phyloP scores from a whole-genome alignment of 2,113 vertebrate genomes.

The Rallus limicola region DNA sequence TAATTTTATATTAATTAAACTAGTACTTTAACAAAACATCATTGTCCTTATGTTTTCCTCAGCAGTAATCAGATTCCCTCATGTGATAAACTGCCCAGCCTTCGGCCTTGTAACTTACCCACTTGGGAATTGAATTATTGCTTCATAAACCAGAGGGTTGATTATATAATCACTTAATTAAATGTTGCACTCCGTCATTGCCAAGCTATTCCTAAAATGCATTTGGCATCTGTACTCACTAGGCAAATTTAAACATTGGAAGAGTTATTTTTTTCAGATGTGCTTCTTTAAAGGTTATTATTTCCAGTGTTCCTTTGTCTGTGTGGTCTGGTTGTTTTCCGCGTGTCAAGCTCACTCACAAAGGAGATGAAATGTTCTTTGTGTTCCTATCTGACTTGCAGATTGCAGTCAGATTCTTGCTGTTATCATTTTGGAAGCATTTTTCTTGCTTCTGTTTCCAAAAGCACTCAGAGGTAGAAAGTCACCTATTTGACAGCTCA shows the following conservation, averaged over 20 bases:
- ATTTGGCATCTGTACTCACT: slow-evolving; percentile 41
- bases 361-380: slow-evolving; percentile 47
- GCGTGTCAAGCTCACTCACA: slow-evolving; percentile 38
- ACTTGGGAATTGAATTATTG: slow-evolving; percentile 69
- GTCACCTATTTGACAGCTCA: not conserved
- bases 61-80: slow-evolving; percentile 56
- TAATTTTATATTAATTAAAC: slow-evolving; percentile 64
- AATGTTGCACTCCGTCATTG: slow-evolving; percentile 69
- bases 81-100: slow-evolving; percentile 58
- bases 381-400: slow-evolving; percentile 41
- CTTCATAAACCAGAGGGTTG: slow-evolving; percentile 67
- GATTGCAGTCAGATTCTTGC: slow-evolving; percentile 16
- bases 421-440: not conserved
- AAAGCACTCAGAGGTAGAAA: not conserved
- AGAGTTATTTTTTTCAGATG: slow-evolving; percentile 40
- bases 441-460: slow-evolving; percentile 4
- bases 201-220: slow-evolving; percentile 62
- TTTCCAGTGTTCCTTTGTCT: slow-evolving; percentile 50
- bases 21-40: slow-evolving; percentile 49
- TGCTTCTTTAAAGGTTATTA: slow-evolving; percentile 52
- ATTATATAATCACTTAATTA: slow-evolving; percentile 77
- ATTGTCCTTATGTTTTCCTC: slow-evolving; percentile 51
- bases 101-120: slow-evolving; percentile 51
- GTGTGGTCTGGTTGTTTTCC: slow-evolving; percentile 52
- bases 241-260: slow-evolving; percentile 25